Base-by-base conservation (phyloP, 2,797 vertebrate genomes). In the Pogoniulus pusillus region DNA sequence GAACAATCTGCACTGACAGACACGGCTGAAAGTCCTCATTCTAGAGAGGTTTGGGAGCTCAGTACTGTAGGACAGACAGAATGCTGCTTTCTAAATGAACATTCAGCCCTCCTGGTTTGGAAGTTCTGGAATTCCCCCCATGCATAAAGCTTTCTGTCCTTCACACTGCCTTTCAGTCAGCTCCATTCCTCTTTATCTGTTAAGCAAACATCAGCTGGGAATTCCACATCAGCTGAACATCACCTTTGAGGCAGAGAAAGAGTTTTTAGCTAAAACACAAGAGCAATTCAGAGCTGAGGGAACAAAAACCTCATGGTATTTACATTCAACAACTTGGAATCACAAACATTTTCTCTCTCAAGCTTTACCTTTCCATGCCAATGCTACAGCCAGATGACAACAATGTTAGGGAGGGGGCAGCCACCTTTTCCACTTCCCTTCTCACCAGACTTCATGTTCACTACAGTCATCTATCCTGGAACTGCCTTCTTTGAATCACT, bases 391-490 rank as follows among this genome's bases (percentile, higher is more conserved):
- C 60, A 79, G 64, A 5, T 14, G 75, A 47, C 47, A 89, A 7
- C 16, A 65, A 27, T 0, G 0, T 7, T 9, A 4, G 7, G 34
- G 74, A 29, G 59, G 0, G 4, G 19, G n/a, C 87, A 83, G n/a
- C 4, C 65, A 58, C 85, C 77, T 70, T 30, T 47, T 30, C 73
- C 55, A 57, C 16, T 60, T 41, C 74, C 66, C 59, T 30, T 12
- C 51, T 57, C 6, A 0, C 1, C 26, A 60, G 3, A 20, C 22
- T 54, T 30, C 54, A 26, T 4, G 0, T 17, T 3, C 16, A 3
- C 63, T 64, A 3, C 4, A 62, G 91, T 71, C 62, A 87, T 8
- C 43, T 15, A 39, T 7, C 53, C 17, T 0, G 6, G 76, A 51
- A 2, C 3, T 57, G 79, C 65, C 89, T 71, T 3, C 70, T 62